Conservation (phyloP, 2,113 vertebrate genomes). For the Clarias batrachus region DNA sequence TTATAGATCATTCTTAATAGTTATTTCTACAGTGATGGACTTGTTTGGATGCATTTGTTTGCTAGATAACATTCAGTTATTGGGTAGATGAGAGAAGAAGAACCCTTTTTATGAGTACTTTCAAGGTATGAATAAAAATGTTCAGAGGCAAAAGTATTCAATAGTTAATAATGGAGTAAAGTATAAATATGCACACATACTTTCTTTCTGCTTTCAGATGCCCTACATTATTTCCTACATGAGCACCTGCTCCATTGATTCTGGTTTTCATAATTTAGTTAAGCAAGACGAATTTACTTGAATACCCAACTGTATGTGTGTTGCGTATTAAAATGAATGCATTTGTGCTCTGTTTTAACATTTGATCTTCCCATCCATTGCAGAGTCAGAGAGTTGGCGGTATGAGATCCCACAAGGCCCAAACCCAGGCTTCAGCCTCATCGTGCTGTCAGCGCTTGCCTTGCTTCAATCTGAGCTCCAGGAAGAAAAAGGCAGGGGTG, state of each 20-base stretch:
- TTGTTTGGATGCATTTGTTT: too few species aligned
- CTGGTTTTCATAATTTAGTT: neutral
- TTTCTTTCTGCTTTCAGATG: neutral
- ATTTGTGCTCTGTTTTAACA: constrained; percentile 3
- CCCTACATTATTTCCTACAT: neutral
- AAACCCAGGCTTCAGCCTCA: constrained; percentile 23
- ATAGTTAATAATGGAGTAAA: neutral
- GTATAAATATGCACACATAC: neutral
- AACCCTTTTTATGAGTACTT: too few species aligned
- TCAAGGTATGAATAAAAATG: too few species aligned
- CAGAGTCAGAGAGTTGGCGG: constrained; percentile 52
- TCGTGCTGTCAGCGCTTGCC: constrained; percentile 55
- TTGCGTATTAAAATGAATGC: neutral
- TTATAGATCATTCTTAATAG: too few species aligned
- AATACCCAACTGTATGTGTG: constrained; percentile 4
- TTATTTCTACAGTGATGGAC: too few species aligned
- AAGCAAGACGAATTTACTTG: neutral
- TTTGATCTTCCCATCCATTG: constrained; percentile 12
- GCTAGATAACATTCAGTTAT: too few species aligned
- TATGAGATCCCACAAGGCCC: constrained; percentile 65
- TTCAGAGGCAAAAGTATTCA: too few species aligned
- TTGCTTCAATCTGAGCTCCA: constrained; percentile 62
- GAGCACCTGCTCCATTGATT: neutral
- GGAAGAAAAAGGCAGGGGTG: constrained; percentile 61
- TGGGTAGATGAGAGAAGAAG: too few species aligned